These are phyloP conservation scores for Drosophila ezoana DNA, from an alignment of 2,888 invertebrate species.

Conservation along the genomic window DNA sequence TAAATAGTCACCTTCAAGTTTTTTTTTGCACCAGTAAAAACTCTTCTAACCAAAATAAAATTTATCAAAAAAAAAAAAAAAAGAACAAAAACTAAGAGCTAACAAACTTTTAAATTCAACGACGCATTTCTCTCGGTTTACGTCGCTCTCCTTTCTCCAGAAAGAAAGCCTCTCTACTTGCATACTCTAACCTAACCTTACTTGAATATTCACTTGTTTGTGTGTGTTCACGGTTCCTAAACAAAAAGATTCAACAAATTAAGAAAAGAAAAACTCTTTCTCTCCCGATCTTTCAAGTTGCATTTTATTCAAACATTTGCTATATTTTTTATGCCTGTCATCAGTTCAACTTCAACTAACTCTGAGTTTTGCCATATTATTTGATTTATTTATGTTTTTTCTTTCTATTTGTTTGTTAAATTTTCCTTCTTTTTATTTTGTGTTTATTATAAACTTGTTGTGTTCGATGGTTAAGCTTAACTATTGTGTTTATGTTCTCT, in stretches of 20 bases:
- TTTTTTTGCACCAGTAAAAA: conserved; percentile 34
- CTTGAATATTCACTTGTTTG: conserved; percentile 41
- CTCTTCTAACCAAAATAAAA: neutral
- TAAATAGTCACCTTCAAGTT: conserved; percentile 40
- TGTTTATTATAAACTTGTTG: conserved; percentile 5
- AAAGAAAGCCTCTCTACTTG: conserved; percentile 15
- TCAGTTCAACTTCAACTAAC: conserved; percentile 41
- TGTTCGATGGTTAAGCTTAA: conserved; percentile 25
- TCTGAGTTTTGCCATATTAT: conserved; percentile 27
- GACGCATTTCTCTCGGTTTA: conserved; percentile 36
- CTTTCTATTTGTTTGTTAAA: neutral
- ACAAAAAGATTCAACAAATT: conserved; percentile 1
- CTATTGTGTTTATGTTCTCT: conserved; percentile 11
- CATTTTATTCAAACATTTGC: conserved; percentile 45
- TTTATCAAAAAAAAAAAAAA: neutral
- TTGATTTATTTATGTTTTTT: neutral
- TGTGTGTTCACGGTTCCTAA: conserved; percentile 43
- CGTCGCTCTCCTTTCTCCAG: conserved; percentile 38
- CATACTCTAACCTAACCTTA: conserved; percentile 17
- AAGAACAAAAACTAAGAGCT: neutral
- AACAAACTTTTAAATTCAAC: conserved; percentile 12
- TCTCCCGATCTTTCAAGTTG: too few species aligned
- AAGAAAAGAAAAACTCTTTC: neutral
- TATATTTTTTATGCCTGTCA: conserved; percentile 41
- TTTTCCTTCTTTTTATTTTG: conserved; percentile 6